Percentiles rank a stretch among this genome's conserved stretches.
phyloP scores from a whole-genome alignment of 2,888 invertebrate genomes.

The Plagodis pulveraria region DNA sequence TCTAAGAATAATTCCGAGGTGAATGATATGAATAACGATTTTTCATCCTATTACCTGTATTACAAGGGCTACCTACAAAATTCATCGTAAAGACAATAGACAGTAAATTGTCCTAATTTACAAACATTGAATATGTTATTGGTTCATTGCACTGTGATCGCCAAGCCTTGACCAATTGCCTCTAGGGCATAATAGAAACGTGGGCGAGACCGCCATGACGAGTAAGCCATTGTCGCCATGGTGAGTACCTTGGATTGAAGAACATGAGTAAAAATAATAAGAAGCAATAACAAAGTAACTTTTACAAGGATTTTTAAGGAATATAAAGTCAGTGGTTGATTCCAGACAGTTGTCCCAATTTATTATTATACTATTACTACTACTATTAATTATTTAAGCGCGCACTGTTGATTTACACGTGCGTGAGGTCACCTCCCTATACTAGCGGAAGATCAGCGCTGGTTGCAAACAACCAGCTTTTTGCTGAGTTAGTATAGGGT shows the following conservation, averaged over 20 bases:
- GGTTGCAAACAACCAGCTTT: too few species aligned
- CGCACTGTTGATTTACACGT: too few species aligned
- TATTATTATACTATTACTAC: too few species aligned
- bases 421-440: too few species aligned
- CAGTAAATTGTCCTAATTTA: slow-evolving; percentile 13
- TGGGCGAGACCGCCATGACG: slow-evolving; percentile 33
- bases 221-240: slow-evolving; percentile 2
- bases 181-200: slow-evolving; percentile 41
- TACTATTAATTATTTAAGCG: too few species aligned
- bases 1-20: too few species aligned
- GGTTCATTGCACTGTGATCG: slow-evolving; percentile 32
- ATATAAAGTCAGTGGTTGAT: too few species aligned
- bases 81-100: slow-evolving; percentile 37
- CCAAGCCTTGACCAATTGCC: slow-evolving; percentile 38
- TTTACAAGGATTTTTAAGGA: slow-evolving; percentile 3
- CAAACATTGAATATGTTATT: slow-evolving; percentile 6
- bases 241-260: too few species aligned
- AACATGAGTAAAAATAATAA: too few species aligned
- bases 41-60: background rate
- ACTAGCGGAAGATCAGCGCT: too few species aligned
- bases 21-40: background rate
- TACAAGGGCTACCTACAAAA: slow-evolving; percentile 12
- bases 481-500: too few species aligned
- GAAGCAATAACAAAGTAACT: background rate
- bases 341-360: too few species aligned